Evolutionary conservation across 2,797 vertebrate species (phyloP).

Genomic region (Mionectes olivaceus): DNA sequence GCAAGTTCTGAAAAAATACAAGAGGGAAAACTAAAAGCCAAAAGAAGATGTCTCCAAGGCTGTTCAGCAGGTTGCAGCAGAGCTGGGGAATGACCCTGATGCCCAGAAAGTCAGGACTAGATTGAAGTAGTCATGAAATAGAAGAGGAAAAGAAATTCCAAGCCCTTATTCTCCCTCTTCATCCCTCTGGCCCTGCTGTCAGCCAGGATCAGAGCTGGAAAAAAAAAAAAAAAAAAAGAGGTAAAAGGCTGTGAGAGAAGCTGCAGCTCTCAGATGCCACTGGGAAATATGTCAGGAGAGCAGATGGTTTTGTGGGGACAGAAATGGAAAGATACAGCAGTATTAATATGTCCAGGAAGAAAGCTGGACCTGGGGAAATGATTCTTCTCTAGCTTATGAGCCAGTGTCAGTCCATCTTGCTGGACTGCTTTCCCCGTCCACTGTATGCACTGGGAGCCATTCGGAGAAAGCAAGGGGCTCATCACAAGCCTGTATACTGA

Average conservation of each 20-base stretch:
- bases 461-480: neutral
- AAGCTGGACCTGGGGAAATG: neutral
- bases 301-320: neutral
- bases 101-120: neutral
- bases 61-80: neutral
- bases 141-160: neutral
- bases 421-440: neutral
- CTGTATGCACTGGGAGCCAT: neutral
- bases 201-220: neutral
- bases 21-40: neutral
- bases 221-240: neutral
- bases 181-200: neutral
- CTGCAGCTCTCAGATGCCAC: neutral
- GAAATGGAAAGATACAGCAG: fast-evolving
- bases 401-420: neutral
- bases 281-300: neutral
- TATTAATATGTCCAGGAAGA: neutral
- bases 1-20: neutral
- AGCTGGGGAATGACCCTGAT: neutral
- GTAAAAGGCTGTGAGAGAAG: neutral
- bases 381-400: fast-evolving
- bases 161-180: neutral
- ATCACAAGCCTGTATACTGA: neutral
- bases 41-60: neutral
- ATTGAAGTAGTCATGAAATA: neutral